Conservation (phyloP, 2,797 vertebrate species). For the Pyrrhura leucotis region DNA sequence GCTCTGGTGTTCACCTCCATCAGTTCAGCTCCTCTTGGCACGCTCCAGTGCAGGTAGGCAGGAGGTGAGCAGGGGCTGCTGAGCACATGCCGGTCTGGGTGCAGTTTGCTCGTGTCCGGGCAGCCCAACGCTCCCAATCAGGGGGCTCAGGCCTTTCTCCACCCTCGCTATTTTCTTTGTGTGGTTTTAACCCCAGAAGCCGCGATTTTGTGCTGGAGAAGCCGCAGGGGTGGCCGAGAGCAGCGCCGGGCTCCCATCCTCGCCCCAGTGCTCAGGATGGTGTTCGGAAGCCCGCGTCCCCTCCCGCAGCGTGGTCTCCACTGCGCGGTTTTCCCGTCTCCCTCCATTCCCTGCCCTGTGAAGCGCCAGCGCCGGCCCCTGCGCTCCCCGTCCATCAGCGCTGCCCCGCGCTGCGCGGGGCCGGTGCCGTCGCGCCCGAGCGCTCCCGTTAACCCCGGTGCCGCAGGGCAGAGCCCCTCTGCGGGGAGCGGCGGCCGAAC, state of each 20-base stretch:
- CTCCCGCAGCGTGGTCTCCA: fast-evolving
- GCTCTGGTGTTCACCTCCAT: too few species aligned
- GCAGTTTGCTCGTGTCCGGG: fast-evolving
- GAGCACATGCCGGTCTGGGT: fast-evolving
- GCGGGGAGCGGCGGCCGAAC: conserved; percentile 62
- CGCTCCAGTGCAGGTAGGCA: fast-evolving
- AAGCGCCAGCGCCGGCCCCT: fast-evolving
- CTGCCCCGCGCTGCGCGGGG: background rate
- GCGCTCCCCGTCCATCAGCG: background rate
- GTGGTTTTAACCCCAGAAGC: background rate
- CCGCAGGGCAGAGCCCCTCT: too few species aligned
- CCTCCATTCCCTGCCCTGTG: background rate
- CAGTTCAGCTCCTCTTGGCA: background rate
- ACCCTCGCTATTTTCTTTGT: background rate
- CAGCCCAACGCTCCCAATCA: background rate
- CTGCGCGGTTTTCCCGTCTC: background rate
- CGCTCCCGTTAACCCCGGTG: background rate
- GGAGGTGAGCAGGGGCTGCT: background rate
- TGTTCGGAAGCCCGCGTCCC: background rate
- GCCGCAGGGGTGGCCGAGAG: fast-evolving
- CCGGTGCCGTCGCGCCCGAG: background rate
- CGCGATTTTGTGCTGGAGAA: background rate
- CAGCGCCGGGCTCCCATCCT: background rate
- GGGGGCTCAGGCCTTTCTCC: background rate
- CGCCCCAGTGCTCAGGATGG: fast-evolving